Evolutionary conservation across 2,888 invertebrate genomes (phyloP), one percentile per base, ranked within the genome.

Genomic region (Drosophila stalkeri): DNA sequence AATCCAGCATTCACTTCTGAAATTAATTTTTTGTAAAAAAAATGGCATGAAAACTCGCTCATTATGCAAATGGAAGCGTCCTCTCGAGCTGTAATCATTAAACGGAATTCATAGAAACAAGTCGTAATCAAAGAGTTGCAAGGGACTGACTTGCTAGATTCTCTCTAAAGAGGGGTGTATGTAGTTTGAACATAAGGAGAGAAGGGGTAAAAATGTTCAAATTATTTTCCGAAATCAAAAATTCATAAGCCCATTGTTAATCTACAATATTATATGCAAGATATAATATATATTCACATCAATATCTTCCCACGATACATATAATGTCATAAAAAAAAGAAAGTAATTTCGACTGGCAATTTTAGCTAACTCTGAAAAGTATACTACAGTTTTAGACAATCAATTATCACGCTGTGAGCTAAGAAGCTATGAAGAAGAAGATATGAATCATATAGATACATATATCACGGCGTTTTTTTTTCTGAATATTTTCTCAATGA

Each of bases 61-160:
- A 85, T 85, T 85, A 85, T 85, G 84, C 81, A 85, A 81, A 85
- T 74, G 59, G 33, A 62, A 81, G 51, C 64, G 76, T 68, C 56
- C 68, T 61, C 76, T 65, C 64, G 64, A 57, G 70, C 64, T 65
- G 66, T 70, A 74, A 61, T 73, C 86, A 82, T 82, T 85, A 77
- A 85, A 72, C 72, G 69, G 57, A 65, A 69, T 62, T 31, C 37
- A 66, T 57, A 43, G 60, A 43, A 68, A 47, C 39, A 35, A n/a
- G n/a, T 41, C 12, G 9, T 2, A 47, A 3, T 12, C 18, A 7
- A 12, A 12, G 12, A 5, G 18, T 16, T 9, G 55, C 16, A 33
- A 9, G 4, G n/a, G 16, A 0, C 1, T 9, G 47, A 37, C 66
- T 43, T 4, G 1, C 1, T 2, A 12, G 27, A 23, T 66, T 11